Base-by-base conservation (phyloP, 2,888 invertebrate genomes). In the Acleris literana region DNA sequence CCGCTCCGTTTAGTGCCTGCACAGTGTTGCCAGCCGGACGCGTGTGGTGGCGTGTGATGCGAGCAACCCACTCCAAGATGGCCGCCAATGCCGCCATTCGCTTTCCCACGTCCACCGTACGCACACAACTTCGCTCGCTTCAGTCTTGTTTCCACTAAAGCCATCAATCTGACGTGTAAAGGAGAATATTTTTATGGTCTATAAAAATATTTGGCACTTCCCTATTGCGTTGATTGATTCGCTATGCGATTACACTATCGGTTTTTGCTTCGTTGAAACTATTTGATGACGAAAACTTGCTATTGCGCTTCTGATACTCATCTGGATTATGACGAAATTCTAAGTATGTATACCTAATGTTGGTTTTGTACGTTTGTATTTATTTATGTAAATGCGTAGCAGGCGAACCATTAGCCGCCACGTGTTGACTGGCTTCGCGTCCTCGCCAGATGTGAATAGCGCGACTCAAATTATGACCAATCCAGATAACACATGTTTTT, bases 1-100 rank as follows among this genome's bases (percentile, higher is more conserved):
- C 83, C 86, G 87, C 86, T 86, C 87, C 87, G 89, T 85, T 90
- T 88, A 84, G 77, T 85, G 81, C 79, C 80, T 80, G 81, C 82
- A 81, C 81, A 84, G 80, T 85, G 91, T 92, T 91, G 85, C 90
- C 85, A 85, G 74, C 90, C 91, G 92, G 90, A 90, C 88, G 86
- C 84, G 77, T 77, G 80, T 76, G 80, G 83, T 39, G 39, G 84
- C 88, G 87, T 86, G 89, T 88, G 87, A 90, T 85, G 85, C 85
- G 86, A 86, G 87, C 75, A 84, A 81, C 83, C 81, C 77, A 80
- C 80, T 82, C 78, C 89, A 92, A 91, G 84, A 92, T 92, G 92
- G 92, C 91, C 80, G 90, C 83, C 83, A 74, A 74, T 79, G 71
- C 81, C 80, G 84, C 88, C 86, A 88, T 90, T 90, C 91, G 91